Base-by-base conservation (phyloP, 2,797 vertebrate species). In the Rhincodon typus region DNA sequence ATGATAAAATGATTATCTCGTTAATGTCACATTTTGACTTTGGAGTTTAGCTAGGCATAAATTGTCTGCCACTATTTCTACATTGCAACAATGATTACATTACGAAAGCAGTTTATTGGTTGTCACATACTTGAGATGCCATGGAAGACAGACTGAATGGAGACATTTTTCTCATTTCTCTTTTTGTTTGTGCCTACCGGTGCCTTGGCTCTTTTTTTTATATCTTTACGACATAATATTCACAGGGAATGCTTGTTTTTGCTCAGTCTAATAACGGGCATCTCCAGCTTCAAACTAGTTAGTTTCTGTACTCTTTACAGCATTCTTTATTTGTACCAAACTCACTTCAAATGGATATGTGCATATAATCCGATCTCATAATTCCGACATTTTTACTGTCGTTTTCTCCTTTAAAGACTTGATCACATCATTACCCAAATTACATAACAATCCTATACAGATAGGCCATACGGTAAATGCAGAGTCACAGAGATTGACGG, bases 361-460 rank as follows among this genome's bases (percentile, higher is more conserved):
- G 62, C n/a, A 21, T 67, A 19, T 66, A 19, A 62, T 67, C 4
- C 17, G 13, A 42, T 46, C 38, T 84, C 79, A 42, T 46, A 84
- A 46, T 84, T 84, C 23, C 82, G 8, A 23, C 5, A 46, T 23
- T 23, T 23, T 46, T 42, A 46, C 7, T 21, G 10, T 46, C 42
- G 19, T 84, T 84, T 74, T 84, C 42, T 23, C n/a, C 88, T 91
- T 91, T n/a, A 91, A 91, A 66, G 66, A n/a, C 15, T 91, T 91
- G 30, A 91, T 19, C 7, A 12, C 57, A 66, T 66, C 88, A 91
- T n/a, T n/a, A 53, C 53, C 53, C 4, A 90, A n/a, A 62, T 88
- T 34, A 57, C 30, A 57, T 30, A 57, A 34, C 53, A 62, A 21
- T 91, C 53, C 3, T 30, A 10, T 74, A 66, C 62, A 23, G 66